Base-by-base conservation (phyloP, 2,888 invertebrate genomes). In the Dryococelus australis region DNA sequence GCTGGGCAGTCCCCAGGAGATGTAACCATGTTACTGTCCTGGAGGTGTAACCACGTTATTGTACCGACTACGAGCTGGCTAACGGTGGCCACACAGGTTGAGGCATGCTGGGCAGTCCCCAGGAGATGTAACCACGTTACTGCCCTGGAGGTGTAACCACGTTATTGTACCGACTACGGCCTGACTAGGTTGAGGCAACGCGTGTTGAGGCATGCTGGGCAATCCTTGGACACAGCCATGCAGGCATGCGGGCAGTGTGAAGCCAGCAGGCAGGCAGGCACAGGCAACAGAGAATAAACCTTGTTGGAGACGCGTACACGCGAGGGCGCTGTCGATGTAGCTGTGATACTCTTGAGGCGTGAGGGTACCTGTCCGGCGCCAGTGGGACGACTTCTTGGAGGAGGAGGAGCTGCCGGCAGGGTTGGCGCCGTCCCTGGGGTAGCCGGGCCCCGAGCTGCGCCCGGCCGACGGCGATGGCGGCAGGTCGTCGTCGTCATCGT, bases 271-370 rank as follows among this genome's bases (percentile, higher is more conserved):
- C 65, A 65, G 65, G 20, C 65, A 65, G 20, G 65, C 83, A 80
- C 80, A 80, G n/a, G 83, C 20, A 9, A 83, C 35, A 83, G 28
- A 83, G 28, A 83, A 83, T 5, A 3, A 83, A 83, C 83, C 65
- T 65, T 20, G 47, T 13, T 13, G 47, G 47, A 27, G 85, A 87
- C 79, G 91, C 94, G 92, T 96, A 96, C 96, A 96, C 95, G 97
- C 97, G 90, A 97, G 94, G 91, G 96, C 95, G 91, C 95, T 94
- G 93, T 96, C 96, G 93, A 95, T 96, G 93, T 96, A 96, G 93
- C 95, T 95, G 92, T 96, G 96, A 93, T 96, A 96, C 93, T 97
- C 97, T 93, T 96, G 95, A 92, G 95, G 95, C 87, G 96, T 95
- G 91, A 95, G 90, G 87, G 85, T 91, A 91, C 91, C 91, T 91